Base-by-base conservation (phyloP, 2,113 vertebrate species). In the Chrysemys picta region DNA sequence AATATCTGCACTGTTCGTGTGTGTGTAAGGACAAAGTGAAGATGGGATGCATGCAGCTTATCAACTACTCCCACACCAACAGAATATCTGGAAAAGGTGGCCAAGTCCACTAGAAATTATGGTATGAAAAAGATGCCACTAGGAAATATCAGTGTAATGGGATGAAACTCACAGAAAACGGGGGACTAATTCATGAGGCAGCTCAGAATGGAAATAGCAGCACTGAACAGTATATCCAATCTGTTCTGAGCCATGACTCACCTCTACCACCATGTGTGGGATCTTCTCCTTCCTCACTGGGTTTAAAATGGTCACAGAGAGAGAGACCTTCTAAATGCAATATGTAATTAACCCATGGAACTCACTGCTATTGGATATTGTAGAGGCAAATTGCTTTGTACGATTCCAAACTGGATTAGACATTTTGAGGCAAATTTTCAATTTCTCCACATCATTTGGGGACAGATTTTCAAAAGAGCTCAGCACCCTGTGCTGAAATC, bases 81-180 rank as follows among this genome's bases (percentile, higher is more conserved):
- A 87, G 47, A 7, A 54, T 35, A 38, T 12, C n/a, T 86, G n/a
- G 84, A 62, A 22, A 42, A 59, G 56, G 17, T 38, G 14, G 42
- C 87, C 22, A 45, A 82, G 29, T 59, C 76, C 90, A 42, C 29
- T 69, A 45, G n/a, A 78, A 90, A 59, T 62, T 88, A 17, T 35
- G 80, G 38, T 3, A 50, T 3, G 69, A 35, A 80, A 89, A 94
- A 57, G 86, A 5, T 8, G 76, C n/a, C 69, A 38, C 80, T 59
- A 27, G 52, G 85, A 95, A 56, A 53, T 62, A 88, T 54, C 78
- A 84, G 80, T 94, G 80, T 62, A 86, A 9, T 57, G 57, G 82
- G 53, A 82, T 53, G 6, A 84, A 85, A 75, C n/a, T 22, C 22
- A 3, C 5, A 7, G 72, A 79, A 59, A 69, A 72, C 38, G 56